A percentile compares a stretch with the other conserved stretches of the same genome.
Conservation (phyloP, 2,888 invertebrate species). For the Tortricodes alternella region DNA sequence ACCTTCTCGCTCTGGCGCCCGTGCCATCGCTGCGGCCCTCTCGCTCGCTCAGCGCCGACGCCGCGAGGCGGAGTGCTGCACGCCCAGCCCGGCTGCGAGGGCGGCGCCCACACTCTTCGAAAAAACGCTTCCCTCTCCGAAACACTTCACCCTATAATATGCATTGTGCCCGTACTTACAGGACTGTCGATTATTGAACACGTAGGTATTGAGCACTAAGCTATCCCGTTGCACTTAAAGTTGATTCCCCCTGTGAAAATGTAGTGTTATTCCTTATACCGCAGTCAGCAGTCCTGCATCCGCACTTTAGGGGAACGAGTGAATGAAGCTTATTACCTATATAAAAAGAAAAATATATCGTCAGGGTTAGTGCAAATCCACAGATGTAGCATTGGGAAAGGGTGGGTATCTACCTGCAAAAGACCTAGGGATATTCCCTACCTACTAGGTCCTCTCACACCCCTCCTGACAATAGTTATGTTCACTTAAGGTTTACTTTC, state of each 20-base stretch:
- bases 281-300: not conserved
- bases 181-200: constrained; percentile 29
- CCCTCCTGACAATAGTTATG: no score
- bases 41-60: constrained; percentile 35
- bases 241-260: not conserved
- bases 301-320: not conserved
- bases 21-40: constrained; percentile 30
- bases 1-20: constrained; percentile 42
- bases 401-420: no score
- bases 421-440: no score
- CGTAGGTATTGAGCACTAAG: constrained; percentile 19
- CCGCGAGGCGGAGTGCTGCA: constrained; percentile 24
- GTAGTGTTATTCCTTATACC: not conserved
- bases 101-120: constrained; percentile 18
- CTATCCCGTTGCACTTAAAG: constrained; percentile 16
- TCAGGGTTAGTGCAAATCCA: no score
- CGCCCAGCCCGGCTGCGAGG: constrained; percentile 23
- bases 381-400: no score
- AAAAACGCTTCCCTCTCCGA: constrained; percentile 18
- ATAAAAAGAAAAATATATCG: no score
- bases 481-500: no score
- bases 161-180: constrained; percentile 27
- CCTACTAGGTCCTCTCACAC: no score
- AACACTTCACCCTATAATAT: constrained; percentile 29
- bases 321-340: not conserved